Evolutionary conservation across 2,113 vertebrate genomes (phyloP), one percentile per base, ranked within the genome.

Genomic region (Columba livia): DNA sequence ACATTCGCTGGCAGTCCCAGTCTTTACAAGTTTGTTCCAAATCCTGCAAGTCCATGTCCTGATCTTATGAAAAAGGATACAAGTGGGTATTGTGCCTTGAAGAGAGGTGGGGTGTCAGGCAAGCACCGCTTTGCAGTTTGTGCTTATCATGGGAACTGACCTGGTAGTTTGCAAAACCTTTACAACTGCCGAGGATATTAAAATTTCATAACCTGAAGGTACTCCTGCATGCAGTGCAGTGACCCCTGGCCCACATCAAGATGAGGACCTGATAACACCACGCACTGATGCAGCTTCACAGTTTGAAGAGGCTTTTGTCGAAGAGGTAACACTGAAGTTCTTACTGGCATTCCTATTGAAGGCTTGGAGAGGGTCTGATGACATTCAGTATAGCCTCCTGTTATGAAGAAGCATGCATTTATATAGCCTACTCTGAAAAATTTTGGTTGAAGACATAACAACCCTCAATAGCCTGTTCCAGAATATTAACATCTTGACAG

Each of bases 1-100:
- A 65, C 12, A 36, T 81, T 91, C 50, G 79, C 15, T 24, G 47
- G 19, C 7, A 51, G 47, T 53, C 58, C 16, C 7, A 69, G 1
- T 57, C 93, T 91, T 85, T 54, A 57, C 31, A 72, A 50, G 32
- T 57, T 92, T 88, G 54, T 47, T 77, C n/a, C 61, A 80, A 29
- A 44, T 73, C 54, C 31, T 1, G 0, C 24, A 85, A 67, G 58
- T 32, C 57, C 28, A 3, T 29, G 9, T 47, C 17, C 2, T 4
- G 13, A 64, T 78, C 31, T 54, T 86, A 11, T 11, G 18, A 38
- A 67, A 64, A n/a, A 65, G 28, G 19, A 40, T 34, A 65, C 7
- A 65, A 18, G 21, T 3, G 6, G 69, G 10, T 34, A 57, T 11
- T 62, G 5, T n/a, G 36, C 32, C 48, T 84, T 15, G 26, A 25